Conservation (phyloP, 2,888 invertebrate species). For the Xanthorhoe spadicearia region DNA sequence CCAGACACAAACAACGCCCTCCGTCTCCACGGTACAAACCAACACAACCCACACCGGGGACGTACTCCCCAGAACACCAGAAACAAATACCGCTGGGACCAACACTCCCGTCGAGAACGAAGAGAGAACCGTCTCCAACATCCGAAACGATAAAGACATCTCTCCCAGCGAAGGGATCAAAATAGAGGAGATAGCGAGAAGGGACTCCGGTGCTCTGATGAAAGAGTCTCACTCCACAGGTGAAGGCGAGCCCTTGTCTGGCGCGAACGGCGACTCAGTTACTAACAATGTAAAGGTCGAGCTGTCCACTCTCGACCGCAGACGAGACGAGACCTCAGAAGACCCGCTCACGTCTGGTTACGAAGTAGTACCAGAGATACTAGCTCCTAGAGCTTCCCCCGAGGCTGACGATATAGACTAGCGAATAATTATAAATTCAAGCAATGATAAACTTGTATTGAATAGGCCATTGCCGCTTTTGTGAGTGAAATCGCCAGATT, state of each 20-base stretch:
- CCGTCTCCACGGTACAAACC: slow-evolving; percentile 77
- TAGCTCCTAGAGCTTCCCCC: slow-evolving; percentile 64
- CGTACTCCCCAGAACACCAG: slow-evolving; percentile 58
- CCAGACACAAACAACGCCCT: slow-evolving; percentile 77
- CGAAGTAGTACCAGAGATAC: slow-evolving; percentile 7
- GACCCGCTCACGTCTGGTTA: slow-evolving; percentile 15
- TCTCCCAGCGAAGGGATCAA: slow-evolving; percentile 56
- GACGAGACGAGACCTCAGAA: slow-evolving; percentile 55
- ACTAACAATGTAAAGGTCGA: slow-evolving; percentile 42
- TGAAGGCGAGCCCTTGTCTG: slow-evolving; percentile 45
- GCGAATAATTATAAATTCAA: slow-evolving; percentile 47
- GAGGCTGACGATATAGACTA: slow-evolving; percentile 76
- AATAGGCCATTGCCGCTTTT: slow-evolving; percentile 56
- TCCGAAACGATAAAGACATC: slow-evolving; percentile 55
- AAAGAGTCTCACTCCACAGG: slow-evolving; percentile 52
- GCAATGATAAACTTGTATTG: slow-evolving; percentile 39
- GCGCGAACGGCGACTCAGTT: slow-evolving; percentile 44
- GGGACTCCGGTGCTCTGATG: slow-evolving; percentile 50
- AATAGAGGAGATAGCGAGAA: slow-evolving; percentile 72
- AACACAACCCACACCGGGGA: slow-evolving; percentile 78
- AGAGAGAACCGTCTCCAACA: slow-evolving; percentile 42
- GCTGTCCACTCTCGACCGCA: slow-evolving; percentile 68
- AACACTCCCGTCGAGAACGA: slow-evolving; percentile 58
- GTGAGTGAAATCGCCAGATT: slow-evolving; percentile 51
- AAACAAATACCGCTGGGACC: slow-evolving; percentile 61